Conservation (phyloP, 2,888 invertebrate species). For the Mimumesa dahlbomi region DNA sequence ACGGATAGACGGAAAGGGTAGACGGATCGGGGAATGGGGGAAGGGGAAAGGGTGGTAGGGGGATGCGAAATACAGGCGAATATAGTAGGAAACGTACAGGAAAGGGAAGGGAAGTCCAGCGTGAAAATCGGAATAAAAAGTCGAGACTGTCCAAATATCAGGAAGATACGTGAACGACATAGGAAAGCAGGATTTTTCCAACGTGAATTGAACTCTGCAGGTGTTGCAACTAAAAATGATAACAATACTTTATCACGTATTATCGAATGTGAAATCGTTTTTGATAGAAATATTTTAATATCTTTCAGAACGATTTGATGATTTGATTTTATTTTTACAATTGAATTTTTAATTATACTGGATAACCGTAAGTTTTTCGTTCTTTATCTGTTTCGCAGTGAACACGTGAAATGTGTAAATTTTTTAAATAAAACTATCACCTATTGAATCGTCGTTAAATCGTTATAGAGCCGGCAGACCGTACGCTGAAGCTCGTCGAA, state of each 20-base stretch:
- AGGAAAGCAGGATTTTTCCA: too few relatives aligned
- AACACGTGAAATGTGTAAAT: not conserved
- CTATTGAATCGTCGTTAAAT: too few relatives aligned
- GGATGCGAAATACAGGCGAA: constrained; percentile 5
- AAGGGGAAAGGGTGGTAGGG: constrained; percentile 1
- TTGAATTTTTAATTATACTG: too few relatives aligned
- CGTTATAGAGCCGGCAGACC: too few relatives aligned
- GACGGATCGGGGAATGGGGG: not conserved
- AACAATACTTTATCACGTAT: not conserved
- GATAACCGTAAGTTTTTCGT: too few relatives aligned
- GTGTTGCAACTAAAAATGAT: not conserved
- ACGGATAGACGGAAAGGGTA: not conserved
- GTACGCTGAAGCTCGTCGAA: too few relatives aligned
- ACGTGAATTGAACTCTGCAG: not conserved
- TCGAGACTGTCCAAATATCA: not conserved
- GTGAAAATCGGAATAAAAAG: constrained; percentile 5
- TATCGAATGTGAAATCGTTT: too few relatives aligned
- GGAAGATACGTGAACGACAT: not conserved
- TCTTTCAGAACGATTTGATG: too few relatives aligned
- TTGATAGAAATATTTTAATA: too few relatives aligned
- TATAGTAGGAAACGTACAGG: not conserved
- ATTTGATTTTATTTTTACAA: too few relatives aligned
- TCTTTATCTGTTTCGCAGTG: too few relatives aligned
- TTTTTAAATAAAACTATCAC: too few relatives aligned
- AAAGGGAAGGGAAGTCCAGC: not conserved